These are phyloP conservation scores for Nemurella pictetii DNA, from an alignment of 2,888 invertebrate genomes.

Conservation along the genomic window DNA sequence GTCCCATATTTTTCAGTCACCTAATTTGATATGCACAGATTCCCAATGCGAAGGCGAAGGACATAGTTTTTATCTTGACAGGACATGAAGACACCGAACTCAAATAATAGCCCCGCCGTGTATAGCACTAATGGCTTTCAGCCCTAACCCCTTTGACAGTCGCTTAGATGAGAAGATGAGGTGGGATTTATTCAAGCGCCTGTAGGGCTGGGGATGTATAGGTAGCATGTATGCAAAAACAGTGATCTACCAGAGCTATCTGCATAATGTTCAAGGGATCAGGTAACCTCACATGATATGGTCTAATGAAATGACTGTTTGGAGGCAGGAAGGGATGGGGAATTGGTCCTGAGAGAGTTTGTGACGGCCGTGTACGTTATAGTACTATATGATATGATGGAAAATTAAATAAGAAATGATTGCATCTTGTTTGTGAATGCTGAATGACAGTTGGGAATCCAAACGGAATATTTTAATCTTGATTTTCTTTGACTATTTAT, in stretches of 20 bases:
- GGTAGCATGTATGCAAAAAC: neutral
- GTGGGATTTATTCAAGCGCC: neutral
- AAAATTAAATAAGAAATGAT: neutral
- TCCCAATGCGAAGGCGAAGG: neutral
- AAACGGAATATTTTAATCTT: neutral
- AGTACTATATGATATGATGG: too few relatives aligned
- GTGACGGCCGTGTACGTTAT: too few relatives aligned
- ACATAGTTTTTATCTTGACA: constrained; percentile 10
- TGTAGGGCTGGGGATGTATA: neutral
- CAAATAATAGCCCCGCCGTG: neutral
- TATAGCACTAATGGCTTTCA: constrained; percentile 1
- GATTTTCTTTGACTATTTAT: neutral
- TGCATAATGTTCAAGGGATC: neutral
- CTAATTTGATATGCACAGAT: constrained; percentile 22
- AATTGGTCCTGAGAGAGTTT: neutral
- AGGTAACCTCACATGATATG: neutral
- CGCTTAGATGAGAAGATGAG: neutral
- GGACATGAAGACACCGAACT: neutral
- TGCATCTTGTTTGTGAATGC: neutral
- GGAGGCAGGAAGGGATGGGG: neutral
- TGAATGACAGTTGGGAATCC: neutral
- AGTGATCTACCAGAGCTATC: neutral
- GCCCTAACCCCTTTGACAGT: neutral
- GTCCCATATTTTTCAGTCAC: neutral
- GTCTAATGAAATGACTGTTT: neutral